Evolutionary conservation across 2,888 invertebrate genomes (phyloP), one percentile per base, ranked within the genome.

Genomic region (Meteorus colon): DNA sequence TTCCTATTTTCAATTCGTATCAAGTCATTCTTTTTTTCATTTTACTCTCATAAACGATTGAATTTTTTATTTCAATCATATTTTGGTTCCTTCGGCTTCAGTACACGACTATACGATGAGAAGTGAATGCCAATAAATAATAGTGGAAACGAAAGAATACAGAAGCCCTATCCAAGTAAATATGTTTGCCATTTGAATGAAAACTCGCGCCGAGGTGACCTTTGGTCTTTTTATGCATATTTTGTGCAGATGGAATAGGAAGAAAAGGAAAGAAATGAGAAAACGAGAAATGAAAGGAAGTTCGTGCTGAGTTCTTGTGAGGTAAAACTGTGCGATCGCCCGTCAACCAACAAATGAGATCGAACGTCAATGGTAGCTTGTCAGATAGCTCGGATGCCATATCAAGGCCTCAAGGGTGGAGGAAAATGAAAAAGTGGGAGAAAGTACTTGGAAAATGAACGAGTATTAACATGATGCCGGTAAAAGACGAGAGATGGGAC

Each of bases 281-380:
- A 68, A 45, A 16, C 41, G 45, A 34, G 29, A 31, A 69, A 34
- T 59, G 69, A 55, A 34, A 34, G 31, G 48, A 75, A 63, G 34
- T 67, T 68, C 70, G 37, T 51, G 67, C 45, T 67, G 74, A 72
- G 67, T 24, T 77, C 76, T 55, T 8, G 69, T 62, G 63, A 73
- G 73, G 76, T 77, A 70, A 66, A 77, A 55, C 66, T 59, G 8
- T 8, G 55, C n/a, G 19, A 55, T 55, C 77, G 62, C 60, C 62
- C 75, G 63, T 63, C 74, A 73, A 79, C 79, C 79, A 79, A 78
- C 75, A 66, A 75, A 76, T 67, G 76, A 77, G 78, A 79, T 80
- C 76, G 80, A 79, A 79, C 77, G 76, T 75, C 75, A 59, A 24
- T 55, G 41, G 48, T 75, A 24, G 66, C 55, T 75, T 66, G 59